phyloP scores from a whole-genome alignment of 2,113 vertebrate species.

The Galbula dea region DNA sequence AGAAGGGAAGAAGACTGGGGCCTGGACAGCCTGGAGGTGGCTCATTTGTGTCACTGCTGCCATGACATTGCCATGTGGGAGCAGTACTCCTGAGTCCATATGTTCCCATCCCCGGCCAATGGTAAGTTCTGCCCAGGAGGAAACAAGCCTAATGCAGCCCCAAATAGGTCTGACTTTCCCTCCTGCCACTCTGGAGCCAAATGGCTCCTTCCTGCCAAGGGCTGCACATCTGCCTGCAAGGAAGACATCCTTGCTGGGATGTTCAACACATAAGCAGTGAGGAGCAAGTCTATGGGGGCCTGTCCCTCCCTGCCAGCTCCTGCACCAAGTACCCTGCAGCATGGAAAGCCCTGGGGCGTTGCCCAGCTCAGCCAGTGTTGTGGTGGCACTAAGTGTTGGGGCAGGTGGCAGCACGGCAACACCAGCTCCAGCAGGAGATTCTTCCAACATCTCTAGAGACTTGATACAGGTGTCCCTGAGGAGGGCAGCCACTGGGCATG shows the following conservation, averaged over 20 bases:
- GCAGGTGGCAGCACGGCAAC: background rate
- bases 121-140: background rate
- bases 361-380: background rate
- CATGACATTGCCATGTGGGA: background rate
- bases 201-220: background rate
- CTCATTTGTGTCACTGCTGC: background rate
- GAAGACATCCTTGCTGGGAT: background rate
- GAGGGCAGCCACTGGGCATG: no score
- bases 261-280: rapidly evolving
- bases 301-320: background rate
- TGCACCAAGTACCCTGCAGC: background rate
- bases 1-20: background rate
- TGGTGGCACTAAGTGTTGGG: no score
- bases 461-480: no score
- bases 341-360: background rate
- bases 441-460: background rate
- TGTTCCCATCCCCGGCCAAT: background rate
- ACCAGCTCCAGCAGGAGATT: background rate
- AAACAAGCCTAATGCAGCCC: background rate
- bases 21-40: background rate
- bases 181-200: background rate
- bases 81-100: background rate
- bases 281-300: background rate
- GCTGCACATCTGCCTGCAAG: background rate
- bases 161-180: background rate